These are phyloP conservation scores for Ceramica pisi DNA, from an alignment of 2,888 invertebrate species.

Conservation along the genomic window DNA sequence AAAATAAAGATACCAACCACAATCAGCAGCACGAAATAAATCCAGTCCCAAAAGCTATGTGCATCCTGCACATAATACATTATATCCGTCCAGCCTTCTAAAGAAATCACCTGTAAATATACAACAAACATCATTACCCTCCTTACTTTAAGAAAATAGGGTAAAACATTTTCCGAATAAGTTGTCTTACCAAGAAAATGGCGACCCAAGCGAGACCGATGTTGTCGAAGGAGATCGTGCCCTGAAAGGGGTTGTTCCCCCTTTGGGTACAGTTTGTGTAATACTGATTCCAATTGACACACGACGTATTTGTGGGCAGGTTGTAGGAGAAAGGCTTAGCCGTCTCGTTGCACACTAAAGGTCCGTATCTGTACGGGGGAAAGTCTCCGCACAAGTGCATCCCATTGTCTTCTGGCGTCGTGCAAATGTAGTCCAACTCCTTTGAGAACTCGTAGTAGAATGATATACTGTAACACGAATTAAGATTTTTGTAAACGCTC, in stretches of 20 bases:
- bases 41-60: constrained; percentile 99
- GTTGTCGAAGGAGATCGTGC: constrained; percentile 99
- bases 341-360: constrained; percentile 94
- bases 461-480: constrained; percentile 90
- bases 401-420: constrained; percentile 97
- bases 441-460: constrained; percentile 96
- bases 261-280: constrained; percentile 98
- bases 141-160: not conserved
- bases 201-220: constrained; percentile 99
- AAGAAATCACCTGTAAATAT: constrained; percentile 96
- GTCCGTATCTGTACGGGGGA: constrained; percentile 94
- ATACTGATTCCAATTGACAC: constrained; percentile 99
- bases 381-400: constrained; percentile 97
- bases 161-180: not conserved
- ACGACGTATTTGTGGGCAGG: constrained; percentile 93
- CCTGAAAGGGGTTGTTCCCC: constrained; percentile 99
- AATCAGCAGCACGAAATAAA: constrained; percentile 99
- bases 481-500: constrained; percentile 7
- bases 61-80: constrained; percentile 99
- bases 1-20: constrained; percentile 94
- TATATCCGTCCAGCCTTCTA: constrained; percentile 99
- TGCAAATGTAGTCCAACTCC: constrained; percentile 99
- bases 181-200: constrained; percentile 97
- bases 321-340: constrained; percentile 92
- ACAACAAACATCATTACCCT: constrained; percentile 19